phyloP scores from a whole-genome alignment of 2,797 vertebrate genomes.

The Silurus aristotelis region DNA sequence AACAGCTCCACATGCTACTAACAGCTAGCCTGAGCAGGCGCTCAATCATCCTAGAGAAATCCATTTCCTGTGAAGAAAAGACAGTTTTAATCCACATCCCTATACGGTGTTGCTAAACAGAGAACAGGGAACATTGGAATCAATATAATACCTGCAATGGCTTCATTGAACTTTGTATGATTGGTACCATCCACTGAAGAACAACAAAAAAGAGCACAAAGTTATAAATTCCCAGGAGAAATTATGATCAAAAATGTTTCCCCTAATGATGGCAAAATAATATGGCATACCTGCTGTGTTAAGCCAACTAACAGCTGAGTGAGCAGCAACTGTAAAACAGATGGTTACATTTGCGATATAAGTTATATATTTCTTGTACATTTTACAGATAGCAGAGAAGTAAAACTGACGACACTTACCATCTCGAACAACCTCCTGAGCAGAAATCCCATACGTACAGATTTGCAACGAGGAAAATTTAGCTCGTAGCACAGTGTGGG shows the following conservation, averaged over 20 bases:
- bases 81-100: constrained; percentile 10
- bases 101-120: constrained; percentile 7
- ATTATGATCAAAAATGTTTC: constrained; percentile 22
- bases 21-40: constrained; percentile 89
- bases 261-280: constrained; percentile 15
- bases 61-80: constrained; percentile 82
- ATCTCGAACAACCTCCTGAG: constrained; percentile 86
- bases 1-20: constrained; percentile 62
- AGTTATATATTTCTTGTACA: background rate
- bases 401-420: constrained; percentile 65
- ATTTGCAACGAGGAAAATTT: constrained; percentile 87
- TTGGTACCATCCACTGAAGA: constrained; percentile 89
- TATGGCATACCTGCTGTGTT: constrained; percentile 83
- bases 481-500: constrained; percentile 92
- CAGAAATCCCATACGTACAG: constrained; percentile 83
- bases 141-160: constrained; percentile 80
- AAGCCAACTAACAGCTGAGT: constrained; percentile 85
- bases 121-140: constrained; percentile 1
- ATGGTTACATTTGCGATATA: constrained; percentile 17
- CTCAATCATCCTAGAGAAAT: constrained; percentile 86
- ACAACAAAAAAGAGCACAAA: constrained; percentile 18
- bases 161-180: constrained; percentile 94
- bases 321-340: constrained; percentile 80
- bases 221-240: constrained; percentile 1
- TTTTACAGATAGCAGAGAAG: background rate